Conservation (phyloP, 2,113 vertebrate genomes). For the Aldabrachelys gigantea region DNA sequence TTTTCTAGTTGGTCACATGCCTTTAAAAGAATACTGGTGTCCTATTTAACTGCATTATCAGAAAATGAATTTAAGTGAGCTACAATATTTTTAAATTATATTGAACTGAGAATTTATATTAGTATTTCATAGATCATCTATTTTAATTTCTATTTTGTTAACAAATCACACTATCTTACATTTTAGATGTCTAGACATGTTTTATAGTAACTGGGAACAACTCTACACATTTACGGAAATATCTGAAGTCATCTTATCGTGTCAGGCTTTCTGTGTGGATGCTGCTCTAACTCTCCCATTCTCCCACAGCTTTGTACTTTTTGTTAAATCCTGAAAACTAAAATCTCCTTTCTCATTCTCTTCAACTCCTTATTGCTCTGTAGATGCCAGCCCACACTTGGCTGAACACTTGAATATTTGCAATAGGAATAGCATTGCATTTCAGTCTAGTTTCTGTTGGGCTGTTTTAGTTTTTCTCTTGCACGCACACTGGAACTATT, state of each 20-base stretch:
- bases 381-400: accelerated
- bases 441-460: not conserved
- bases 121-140: not conserved
- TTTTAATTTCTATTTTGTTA: not conserved
- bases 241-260: accelerated
- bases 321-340: not conserved
- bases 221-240: accelerated
- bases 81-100: accelerated
- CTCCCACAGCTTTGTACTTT: not conserved
- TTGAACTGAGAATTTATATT: not conserved
- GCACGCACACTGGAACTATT: not conserved
- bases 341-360: accelerated
- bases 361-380: not conserved
- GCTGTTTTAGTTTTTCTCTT: not conserved
- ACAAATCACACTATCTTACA: not conserved
- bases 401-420: accelerated
- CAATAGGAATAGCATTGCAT: accelerated
- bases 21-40: not conserved
- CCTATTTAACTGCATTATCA: accelerated
- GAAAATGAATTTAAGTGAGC: accelerated
- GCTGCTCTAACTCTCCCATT: accelerated
- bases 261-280: not conserved
- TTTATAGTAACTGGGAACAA: not conserved
- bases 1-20: not conserved
- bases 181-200: not conserved